Evolutionary conservation across 2,888 invertebrate species (phyloP).

Genomic region (Dorcus hopei): DNA sequence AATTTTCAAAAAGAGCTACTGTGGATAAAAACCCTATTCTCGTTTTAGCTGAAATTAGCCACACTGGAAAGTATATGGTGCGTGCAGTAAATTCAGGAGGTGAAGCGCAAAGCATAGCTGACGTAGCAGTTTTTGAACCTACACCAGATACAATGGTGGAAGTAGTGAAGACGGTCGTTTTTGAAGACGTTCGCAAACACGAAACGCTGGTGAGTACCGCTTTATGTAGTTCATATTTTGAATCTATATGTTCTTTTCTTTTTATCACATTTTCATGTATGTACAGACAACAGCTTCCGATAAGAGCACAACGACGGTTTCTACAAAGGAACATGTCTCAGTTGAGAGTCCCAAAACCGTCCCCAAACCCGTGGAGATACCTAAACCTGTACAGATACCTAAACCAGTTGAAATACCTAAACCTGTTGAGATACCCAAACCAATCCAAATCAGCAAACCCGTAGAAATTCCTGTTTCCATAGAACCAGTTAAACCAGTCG

Average conservation of each 20-base stretch:
- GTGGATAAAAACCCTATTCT: background rate
- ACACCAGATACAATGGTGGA: slow-evolving; percentile 66
- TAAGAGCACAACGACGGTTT: slow-evolving; percentile 26
- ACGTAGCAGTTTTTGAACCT: slow-evolving; percentile 70
- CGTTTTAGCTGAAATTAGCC: slow-evolving; percentile 55
- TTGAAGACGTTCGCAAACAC: slow-evolving; percentile 55
- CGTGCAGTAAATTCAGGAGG: slow-evolving; percentile 71
- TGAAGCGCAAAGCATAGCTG: slow-evolving; percentile 80
- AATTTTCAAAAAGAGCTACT: slow-evolving; percentile 7
- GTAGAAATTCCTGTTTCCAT: background rate
- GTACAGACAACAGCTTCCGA: slow-evolving; percentile 30
- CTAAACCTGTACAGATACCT: background rate
- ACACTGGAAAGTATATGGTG: slow-evolving; percentile 76
- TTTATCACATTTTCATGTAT: slow-evolving; percentile 2
- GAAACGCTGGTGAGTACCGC: slow-evolving; percentile 47
- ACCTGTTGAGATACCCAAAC: background rate
- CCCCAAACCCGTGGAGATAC: background rate
- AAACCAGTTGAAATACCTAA: background rate
- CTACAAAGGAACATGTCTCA: slow-evolving; percentile 19
- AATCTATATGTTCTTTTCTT: slow-evolving; percentile 9
- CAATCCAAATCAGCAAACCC: background rate
- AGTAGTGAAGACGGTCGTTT: slow-evolving; percentile 64
- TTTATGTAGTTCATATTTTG: background rate
- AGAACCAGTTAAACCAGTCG: slow-evolving; percentile 9
- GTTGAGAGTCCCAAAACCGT: slow-evolving; percentile 4